phyloP scores from a whole-genome alignment of 2,113 vertebrate species.

The Tetraodon nigroviridis region DNA sequence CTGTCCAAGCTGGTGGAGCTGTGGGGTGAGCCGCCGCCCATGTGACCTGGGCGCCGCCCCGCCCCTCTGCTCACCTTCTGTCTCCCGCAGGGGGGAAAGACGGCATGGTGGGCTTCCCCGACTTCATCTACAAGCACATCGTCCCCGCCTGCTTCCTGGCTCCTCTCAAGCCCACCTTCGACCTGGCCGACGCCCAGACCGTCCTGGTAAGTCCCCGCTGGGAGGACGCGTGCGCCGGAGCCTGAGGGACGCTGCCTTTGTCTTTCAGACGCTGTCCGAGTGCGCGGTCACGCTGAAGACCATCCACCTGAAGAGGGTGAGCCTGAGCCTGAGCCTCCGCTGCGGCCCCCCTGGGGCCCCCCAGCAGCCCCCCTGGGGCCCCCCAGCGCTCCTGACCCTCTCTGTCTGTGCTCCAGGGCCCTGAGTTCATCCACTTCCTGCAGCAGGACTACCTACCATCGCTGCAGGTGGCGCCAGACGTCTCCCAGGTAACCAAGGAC shows the following conservation, averaged over 20 bases:
- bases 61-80: neutral
- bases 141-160: slow-evolving; percentile 96
- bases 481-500: slow-evolving; percentile 81
- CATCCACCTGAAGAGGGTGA: slow-evolving; percentile 94
- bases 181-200: slow-evolving; percentile 94
- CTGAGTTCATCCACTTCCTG: slow-evolving; percentile 92
- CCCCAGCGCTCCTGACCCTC: neutral
- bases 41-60: no score
- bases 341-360: no score
- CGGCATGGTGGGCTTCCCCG: slow-evolving; percentile 91
- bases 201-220: slow-evolving; percentile 78
- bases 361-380: no score
- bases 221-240: no score
- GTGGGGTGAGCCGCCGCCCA: slow-evolving; percentile 44
- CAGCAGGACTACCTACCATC: slow-evolving; percentile 96
- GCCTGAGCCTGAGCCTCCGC: no score
- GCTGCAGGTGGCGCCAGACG: slow-evolving; percentile 89
- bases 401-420: slow-evolving; percentile 65
- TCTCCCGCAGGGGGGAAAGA: slow-evolving; percentile 85
- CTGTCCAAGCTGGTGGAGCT: slow-evolving; percentile 92
- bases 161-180: slow-evolving; percentile 93
- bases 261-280: slow-evolving; percentile 87
- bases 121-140: slow-evolving; percentile 98
- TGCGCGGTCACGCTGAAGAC: slow-evolving; percentile 92
- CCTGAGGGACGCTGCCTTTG: neutral